A percentile compares a stretch with the other conserved stretches of the same genome.
These are phyloP conservation scores for Leucophenga varia DNA, from an alignment of 1,140 invertebrate species.

Conservation along the genomic window DNA sequence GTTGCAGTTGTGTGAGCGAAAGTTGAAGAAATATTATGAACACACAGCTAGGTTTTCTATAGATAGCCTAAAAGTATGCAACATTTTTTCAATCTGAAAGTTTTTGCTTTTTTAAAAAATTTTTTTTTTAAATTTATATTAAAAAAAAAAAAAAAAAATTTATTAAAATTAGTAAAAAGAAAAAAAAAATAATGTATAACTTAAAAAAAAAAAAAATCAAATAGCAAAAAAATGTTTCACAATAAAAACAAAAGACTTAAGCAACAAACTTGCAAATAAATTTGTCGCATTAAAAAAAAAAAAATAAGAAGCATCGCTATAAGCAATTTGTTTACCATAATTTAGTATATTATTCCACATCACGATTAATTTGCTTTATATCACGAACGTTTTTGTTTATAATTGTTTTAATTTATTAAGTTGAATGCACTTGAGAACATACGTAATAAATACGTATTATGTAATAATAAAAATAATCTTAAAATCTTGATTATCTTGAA, in stretches of 20 bases:
- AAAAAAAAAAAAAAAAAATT: no score
- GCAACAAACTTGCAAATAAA: constrained; percentile 16
- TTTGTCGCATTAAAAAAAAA: not conserved
- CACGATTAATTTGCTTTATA: not conserved
- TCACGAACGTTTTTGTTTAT: not conserved
- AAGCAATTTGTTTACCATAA: not conserved
- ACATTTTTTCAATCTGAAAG: not conserved
- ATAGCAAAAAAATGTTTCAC: not conserved
- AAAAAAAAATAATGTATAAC: no score
- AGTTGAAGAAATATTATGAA: constrained; percentile 18
- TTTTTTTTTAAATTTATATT: no score
- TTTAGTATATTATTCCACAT: not conserved
- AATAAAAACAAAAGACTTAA: constrained; percentile 25
- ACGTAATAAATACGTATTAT: not conserved
- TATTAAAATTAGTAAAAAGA: no score
- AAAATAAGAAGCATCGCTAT: no score
- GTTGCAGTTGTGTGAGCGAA: constrained; percentile 9
- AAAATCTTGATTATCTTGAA: not conserved
- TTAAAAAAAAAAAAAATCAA: not conserved
- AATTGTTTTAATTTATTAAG: not conserved
- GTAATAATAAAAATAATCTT: not conserved
- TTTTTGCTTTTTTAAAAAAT: not conserved
- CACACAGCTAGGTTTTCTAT: constrained; percentile 8
- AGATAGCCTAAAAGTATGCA: constrained; percentile 24
- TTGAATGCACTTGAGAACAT: not conserved